Percentiles rank a stretch among this genome's conserved stretches.
Conservation (phyloP, 2,797 vertebrate species). For the Oryzias sinensis region DNA sequence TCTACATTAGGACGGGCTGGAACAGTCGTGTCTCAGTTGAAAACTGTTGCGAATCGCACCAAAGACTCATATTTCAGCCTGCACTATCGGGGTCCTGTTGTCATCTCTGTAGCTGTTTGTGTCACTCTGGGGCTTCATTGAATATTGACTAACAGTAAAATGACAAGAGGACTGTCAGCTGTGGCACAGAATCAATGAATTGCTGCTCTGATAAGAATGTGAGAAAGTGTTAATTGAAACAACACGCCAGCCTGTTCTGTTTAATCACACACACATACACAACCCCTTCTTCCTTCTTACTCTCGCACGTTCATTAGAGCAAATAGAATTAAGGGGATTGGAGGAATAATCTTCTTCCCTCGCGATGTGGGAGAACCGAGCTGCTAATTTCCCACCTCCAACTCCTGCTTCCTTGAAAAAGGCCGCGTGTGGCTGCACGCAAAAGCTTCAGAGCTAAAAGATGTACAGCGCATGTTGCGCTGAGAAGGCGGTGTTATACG, state of each 20-base stretch:
- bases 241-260: conserved; percentile 32
- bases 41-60: neutral
- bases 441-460: conserved; percentile 39
- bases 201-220: conserved; percentile 7
- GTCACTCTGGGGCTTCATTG: neutral
- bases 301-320: conserved; percentile 61
- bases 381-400: conserved; percentile 61
- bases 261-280: conserved; percentile 29
- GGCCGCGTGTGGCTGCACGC: conserved; percentile 16
- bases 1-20: neutral
- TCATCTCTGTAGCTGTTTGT: neutral
- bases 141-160: conserved; percentile 1
- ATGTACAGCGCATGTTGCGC: conserved; percentile 43
- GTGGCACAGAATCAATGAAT: conserved; percentile 9
- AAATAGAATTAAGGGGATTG: conserved; percentile 74
- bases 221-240: conserved; percentile 44
- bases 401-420: conserved; percentile 44
- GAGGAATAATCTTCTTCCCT: conserved; percentile 66
- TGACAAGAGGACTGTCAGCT: conserved; percentile 1
- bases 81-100: too few relatives aligned
- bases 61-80: conserved; percentile 3
- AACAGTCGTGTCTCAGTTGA: neutral
- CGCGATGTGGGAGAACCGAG: conserved; percentile 51
- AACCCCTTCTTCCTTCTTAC: conserved; percentile 9
- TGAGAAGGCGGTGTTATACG: conserved; percentile 5